Conservation (phyloP, 2,888 invertebrate species). For the Ophion slaviceki region DNA sequence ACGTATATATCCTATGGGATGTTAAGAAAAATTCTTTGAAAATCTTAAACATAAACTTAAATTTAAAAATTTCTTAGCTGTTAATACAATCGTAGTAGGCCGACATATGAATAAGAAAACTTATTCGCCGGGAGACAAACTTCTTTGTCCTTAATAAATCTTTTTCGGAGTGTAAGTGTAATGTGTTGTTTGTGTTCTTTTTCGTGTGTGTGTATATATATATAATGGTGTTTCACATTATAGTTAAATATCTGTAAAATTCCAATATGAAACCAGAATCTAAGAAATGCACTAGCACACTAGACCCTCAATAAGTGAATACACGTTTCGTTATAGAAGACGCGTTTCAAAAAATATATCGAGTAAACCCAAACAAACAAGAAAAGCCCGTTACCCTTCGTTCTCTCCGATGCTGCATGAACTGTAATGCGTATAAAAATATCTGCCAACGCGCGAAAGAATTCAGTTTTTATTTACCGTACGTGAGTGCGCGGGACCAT, state of each 20-base stretch:
- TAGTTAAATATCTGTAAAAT: not conserved
- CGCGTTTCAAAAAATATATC: conserved; percentile 2
- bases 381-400: not conserved
- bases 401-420: not conserved
- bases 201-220: no score
- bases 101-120: no score
- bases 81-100: no score
- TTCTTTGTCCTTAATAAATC: no score
- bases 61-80: no score
- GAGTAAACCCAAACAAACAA: conserved; percentile 23
- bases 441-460: conserved; percentile 24
- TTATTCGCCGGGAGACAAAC: no score
- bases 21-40: no score
- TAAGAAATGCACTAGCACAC: not conserved
- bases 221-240: no score
- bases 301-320: not conserved
- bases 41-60: no score
- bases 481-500: conserved; percentile 22
- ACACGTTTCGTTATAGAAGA: not conserved
- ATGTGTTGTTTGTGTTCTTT: no score
- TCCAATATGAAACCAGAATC: not conserved
- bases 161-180: no score
- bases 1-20: no score
- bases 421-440: conserved; percentile 19
- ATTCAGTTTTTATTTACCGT: conserved; percentile 30